These are phyloP conservation scores for Yponomeuta evonymella DNA, from an alignment of 2,888 invertebrate genomes.

Conservation along the genomic window DNA sequence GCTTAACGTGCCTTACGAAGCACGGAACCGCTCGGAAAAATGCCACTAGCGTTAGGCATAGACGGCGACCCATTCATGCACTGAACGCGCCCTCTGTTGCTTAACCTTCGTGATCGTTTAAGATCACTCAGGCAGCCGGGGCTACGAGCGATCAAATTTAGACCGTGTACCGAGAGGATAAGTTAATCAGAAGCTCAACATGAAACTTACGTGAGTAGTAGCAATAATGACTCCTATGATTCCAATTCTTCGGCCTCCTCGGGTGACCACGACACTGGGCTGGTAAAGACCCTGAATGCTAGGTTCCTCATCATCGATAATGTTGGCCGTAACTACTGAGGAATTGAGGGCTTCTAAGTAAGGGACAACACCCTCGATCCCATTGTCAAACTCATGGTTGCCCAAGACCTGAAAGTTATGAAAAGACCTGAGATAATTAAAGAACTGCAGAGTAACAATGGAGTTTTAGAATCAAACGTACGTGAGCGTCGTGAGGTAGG, in stretches of 20 bases:
- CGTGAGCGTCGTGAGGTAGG: conserved; percentile 86
- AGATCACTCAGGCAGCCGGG: too few relatives aligned
- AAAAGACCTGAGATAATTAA: background rate
- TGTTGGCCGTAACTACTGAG: conserved; percentile 85
- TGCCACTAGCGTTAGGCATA: too few relatives aligned
- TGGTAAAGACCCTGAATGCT: conserved; percentile 79
- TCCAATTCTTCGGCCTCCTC: conserved; percentile 82
- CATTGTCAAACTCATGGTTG: conserved; percentile 92
- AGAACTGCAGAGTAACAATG: background rate
- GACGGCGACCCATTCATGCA: too few relatives aligned
- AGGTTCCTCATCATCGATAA: conserved; percentile 82
- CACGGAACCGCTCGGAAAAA: too few relatives aligned
- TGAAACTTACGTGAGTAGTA: conserved; percentile 49
- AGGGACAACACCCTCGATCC: conserved; percentile 81
- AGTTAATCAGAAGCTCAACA: background rate
- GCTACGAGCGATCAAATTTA: too few relatives aligned
- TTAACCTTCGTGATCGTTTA: too few relatives aligned
- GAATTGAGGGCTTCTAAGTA: conserved; percentile 79
- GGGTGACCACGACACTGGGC: conserved; percentile 79
- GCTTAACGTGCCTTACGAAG: too few relatives aligned
- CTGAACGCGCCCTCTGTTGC: too few relatives aligned
- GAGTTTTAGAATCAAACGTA: conserved; percentile 46
- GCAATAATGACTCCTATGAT: conserved; percentile 83
- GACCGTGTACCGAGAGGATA: too few relatives aligned
- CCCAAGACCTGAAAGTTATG: conserved; percentile 80